Evolutionary conservation across 1,140 invertebrate species (phyloP), one percentile per base, ranked within the genome.

Genomic region (honey bee (Apis mellifera)): DNA sequence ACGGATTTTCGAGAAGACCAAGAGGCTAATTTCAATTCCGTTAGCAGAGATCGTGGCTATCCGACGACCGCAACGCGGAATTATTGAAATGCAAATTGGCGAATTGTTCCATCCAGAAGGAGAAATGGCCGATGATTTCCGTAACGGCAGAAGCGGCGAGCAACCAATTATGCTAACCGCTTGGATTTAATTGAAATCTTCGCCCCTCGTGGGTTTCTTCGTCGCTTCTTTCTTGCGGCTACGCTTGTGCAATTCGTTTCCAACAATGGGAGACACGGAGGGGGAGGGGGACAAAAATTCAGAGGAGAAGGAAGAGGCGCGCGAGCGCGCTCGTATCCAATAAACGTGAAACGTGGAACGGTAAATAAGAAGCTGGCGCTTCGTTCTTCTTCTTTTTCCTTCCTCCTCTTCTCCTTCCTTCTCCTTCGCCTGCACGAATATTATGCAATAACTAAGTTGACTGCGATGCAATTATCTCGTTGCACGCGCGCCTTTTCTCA

Each of bases 101-200:
- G 32, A 42, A 42, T 42, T 42, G 32, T 42, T 42, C 32, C 32
- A 42, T 42, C 32, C 54, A 42, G 60, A 26, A 26, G 21, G 32
- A 55, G 54, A 66, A 77, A 80, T 48, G 21, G 11, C 9, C 54
- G 57, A 66, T 48, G 32, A 87, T 48, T 84, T 74, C 77, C 77
- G 48, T n/a, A 52, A 48, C 55, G 52, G 17, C 52, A 66, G 68
- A 69, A 60, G 42, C 66, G 55, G 42, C 66, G 7, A 65, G 59
- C 66, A 23, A 32, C 48, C 69, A 84, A 84, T 86, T 87, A 84
- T 82, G 52, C 72, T 70, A 86, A 87, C 82, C 74, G 64, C 55
- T 42, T 70, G 55, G 32, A 59, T 54, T 78, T 87, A 83, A 84
- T 89, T 87, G 83, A 89, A 82, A 84, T 87, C 76, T 21, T 59